Conservation (phyloP, 64 coral and sea anemone species). For the Stylophora pistillata region DNA sequence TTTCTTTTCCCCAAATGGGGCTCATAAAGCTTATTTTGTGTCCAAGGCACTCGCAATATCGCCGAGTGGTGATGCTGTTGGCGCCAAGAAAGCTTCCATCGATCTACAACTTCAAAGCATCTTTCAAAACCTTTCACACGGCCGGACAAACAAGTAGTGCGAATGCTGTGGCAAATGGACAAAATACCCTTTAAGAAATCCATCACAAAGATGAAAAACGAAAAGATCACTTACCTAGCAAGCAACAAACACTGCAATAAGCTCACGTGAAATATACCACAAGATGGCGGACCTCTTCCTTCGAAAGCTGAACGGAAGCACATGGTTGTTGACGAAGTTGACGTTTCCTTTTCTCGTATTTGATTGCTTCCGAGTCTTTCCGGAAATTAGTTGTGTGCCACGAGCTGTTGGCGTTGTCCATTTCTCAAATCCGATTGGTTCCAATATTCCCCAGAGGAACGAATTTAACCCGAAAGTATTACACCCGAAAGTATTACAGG, state of each 20-base stretch:
- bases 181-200: constrained; percentile 27
- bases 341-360: constrained; percentile 2
- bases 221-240: not conserved
- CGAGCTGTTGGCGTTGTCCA: not conserved
- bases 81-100: not conserved
- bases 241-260: too few relatives aligned
- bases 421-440: not conserved
- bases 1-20: constrained; percentile 15
- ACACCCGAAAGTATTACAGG: too few relatives aligned
- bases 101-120: constrained; percentile 22
- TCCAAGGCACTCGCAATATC: not conserved
- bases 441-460: not conserved
- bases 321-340: too few relatives aligned
- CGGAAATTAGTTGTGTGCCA: not conserved
- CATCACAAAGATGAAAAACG: constrained; percentile 4
- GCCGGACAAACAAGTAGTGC: not conserved
- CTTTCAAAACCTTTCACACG: constrained; percentile 5
- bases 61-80: not conserved
- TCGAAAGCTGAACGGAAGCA: too few relatives aligned
- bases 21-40: not conserved
- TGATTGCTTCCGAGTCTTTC: not conserved
- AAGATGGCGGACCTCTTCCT: too few relatives aligned
- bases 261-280: too few relatives aligned
- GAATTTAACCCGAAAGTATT: not conserved
- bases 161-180: constrained; percentile 29